Percentiles rank a stretch among this genome's conserved stretches.
Conservation (phyloP, 2,888 invertebrate genomes). For the Apodemia mormo region DNA sequence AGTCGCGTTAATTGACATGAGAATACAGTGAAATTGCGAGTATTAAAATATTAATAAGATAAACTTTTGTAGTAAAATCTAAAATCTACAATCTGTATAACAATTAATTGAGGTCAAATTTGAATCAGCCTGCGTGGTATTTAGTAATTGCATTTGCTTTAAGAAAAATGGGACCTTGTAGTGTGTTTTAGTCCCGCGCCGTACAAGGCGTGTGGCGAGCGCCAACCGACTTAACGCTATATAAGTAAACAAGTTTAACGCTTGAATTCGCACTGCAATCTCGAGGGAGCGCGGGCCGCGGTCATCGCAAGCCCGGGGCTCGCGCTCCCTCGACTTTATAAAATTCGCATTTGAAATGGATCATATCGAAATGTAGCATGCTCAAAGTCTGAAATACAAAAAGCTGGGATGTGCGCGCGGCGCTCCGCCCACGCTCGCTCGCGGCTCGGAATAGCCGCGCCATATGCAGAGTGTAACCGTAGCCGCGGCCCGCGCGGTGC, state of each 20-base stretch:
- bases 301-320: too few species aligned
- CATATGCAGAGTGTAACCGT: not conserved
- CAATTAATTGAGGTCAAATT: not conserved
- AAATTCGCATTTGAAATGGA: conserved; percentile 49
- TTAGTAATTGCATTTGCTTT: conserved; percentile 16
- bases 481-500: conserved; percentile 71
- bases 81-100: not conserved
- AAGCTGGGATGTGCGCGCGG: conserved; percentile 37
- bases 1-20: too few species aligned
- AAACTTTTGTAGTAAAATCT: too few species aligned
- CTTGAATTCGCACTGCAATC: conserved; percentile 68
- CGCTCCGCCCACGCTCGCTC: conserved; percentile 24
- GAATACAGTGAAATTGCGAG: too few species aligned
- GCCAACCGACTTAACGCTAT: conserved; percentile 58
- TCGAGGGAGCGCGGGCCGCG: conserved; percentile 3
- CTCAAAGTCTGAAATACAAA: not conserved
- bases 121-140: not conserved
- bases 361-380: not conserved
- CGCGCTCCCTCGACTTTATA: conserved; percentile 23
- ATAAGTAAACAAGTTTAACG: conserved; percentile 74
- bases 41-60: too few species aligned
- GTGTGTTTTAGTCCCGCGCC: conserved; percentile 58
- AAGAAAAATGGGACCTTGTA: conserved; percentile 63
- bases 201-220: not conserved
- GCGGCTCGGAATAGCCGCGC: conserved; percentile 71